Evolutionary conservation across 1,140 invertebrate species (phyloP).

Genomic region (Anthonomus grandis): DNA sequence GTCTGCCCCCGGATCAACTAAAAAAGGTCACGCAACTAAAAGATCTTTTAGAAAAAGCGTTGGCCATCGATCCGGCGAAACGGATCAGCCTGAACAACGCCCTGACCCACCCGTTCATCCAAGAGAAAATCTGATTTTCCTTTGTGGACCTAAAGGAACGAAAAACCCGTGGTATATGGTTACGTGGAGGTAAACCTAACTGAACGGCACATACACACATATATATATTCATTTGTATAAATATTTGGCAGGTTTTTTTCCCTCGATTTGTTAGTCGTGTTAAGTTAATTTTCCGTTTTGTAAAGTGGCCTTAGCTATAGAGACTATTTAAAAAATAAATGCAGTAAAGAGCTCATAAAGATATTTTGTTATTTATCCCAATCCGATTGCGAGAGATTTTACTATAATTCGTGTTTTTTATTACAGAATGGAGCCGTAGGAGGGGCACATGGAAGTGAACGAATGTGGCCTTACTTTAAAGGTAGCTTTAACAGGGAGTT

Average conservation of each 20-base stretch:
- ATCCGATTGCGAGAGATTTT: not conserved
- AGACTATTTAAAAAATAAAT: conserved; percentile 1
- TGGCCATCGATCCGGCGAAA: conserved; percentile 91
- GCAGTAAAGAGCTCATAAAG: not conserved
- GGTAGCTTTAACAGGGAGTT: conserved; percentile 23
- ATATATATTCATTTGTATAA: not conserved
- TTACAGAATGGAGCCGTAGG: conserved; percentile 15
- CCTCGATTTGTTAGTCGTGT: not conserved
- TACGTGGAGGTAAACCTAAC: conserved; percentile 21
- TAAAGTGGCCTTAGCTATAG: not conserved
- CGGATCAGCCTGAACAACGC: conserved; percentile 91
- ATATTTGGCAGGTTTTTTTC: not conserved
- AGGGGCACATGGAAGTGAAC: not conserved
- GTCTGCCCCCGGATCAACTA: conserved; percentile 84
- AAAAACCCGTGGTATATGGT: not conserved
- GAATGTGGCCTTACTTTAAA: conserved; percentile 1
- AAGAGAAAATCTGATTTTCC: conserved; percentile 73
- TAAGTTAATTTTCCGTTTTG: not conserved
- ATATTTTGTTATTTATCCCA: not conserved
- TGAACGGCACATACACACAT: conserved; percentile 15
- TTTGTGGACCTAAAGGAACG: not conserved
- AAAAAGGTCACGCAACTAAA: conserved; percentile 90
- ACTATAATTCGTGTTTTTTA: conserved; percentile 14
- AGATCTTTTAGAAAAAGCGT: conserved; percentile 90
- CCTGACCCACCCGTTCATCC: conserved; percentile 94